phyloP scores from a whole-genome alignment of 2,113 vertebrate genomes.

The Hypomesus transpacificus region DNA sequence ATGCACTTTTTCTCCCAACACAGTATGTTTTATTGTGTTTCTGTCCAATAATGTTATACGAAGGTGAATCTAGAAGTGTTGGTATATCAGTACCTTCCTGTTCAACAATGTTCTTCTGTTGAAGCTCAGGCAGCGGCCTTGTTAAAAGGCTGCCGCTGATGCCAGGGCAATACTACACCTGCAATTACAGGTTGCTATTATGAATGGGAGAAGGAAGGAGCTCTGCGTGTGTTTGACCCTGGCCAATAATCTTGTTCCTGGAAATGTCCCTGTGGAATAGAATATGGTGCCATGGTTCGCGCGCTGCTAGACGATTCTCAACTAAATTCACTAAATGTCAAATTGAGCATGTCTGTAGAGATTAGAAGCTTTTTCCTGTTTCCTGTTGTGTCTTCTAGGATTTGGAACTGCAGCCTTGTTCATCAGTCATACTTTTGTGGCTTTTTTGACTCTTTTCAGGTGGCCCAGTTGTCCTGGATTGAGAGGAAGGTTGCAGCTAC shows the following conservation, averaged over 20 bases:
- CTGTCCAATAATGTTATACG: slow-evolving; percentile 11
- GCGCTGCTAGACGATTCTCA: no score
- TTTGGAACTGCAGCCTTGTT: not conserved
- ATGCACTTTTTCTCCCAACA: slow-evolving; percentile 13
- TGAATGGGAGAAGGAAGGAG: slow-evolving; percentile 39
- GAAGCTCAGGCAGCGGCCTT: slow-evolving; percentile 37
- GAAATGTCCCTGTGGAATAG: slow-evolving; percentile 14
- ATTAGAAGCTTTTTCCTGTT: not conserved
- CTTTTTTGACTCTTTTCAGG: slow-evolving; percentile 62
- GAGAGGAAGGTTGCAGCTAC: slow-evolving; percentile 92
- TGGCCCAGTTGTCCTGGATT: slow-evolving; percentile 90
- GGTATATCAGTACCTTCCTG: slow-evolving; percentile 12
- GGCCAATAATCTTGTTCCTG: slow-evolving; percentile 31
- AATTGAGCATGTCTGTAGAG: not conserved
- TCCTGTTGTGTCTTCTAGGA: not conserved
- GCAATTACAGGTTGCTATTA: slow-evolving; percentile 45
- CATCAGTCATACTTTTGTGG: not conserved
- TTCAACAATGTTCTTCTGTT: slow-evolving; percentile 56
- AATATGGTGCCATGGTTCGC: not conserved
- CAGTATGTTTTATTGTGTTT: slow-evolving; percentile 30
- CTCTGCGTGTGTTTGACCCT: slow-evolving; percentile 41
- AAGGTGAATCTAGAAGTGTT: slow-evolving; percentile 28
- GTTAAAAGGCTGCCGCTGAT: slow-evolving; percentile 43
- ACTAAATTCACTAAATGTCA: not conserved
- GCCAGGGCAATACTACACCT: slow-evolving; percentile 56